A percentile compares a stretch with the other conserved stretches of the same genome.
Conservation (phyloP, 64 coral and sea anemone species). For the Pocillopora damicornis region DNA sequence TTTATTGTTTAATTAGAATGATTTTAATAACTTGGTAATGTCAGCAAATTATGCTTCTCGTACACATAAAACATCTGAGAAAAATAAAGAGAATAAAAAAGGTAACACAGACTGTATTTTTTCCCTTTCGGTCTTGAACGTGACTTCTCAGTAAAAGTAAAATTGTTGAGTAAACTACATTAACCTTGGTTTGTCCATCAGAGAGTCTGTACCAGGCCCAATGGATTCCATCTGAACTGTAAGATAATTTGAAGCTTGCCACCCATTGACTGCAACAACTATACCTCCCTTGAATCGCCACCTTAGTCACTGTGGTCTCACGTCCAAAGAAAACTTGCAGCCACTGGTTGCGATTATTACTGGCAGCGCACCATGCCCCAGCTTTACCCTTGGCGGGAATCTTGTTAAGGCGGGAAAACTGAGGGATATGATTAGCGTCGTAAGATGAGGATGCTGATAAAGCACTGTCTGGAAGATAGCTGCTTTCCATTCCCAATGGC, state of each 20-base stretch:
- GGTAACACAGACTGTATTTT: too few species aligned
- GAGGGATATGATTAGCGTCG: background rate
- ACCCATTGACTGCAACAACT: constrained; percentile 12
- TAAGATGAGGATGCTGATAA: background rate
- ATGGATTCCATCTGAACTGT: constrained; percentile 29
- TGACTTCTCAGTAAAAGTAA: too few species aligned
- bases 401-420: constrained; percentile 4
- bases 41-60: too few species aligned
- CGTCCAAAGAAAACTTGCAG: constrained; percentile 13
- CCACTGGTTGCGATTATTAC: background rate
- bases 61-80: too few species aligned
- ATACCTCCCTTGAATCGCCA: constrained; percentile 21
- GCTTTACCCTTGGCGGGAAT: background rate
- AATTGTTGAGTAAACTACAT: too few species aligned
- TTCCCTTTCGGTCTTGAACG: too few species aligned
- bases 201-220: constrained; percentile 23
- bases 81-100: too few species aligned
- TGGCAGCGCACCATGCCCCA: constrained; percentile 12
- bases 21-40: too few species aligned
- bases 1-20: too few species aligned
- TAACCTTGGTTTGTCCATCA: constrained; percentile 35
- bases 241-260: constrained; percentile 20
- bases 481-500: constrained; percentile 21
- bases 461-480: constrained; percentile 5
- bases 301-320: constrained; percentile 11